Percentiles rank a stretch among this genome's conserved stretches.
These are phyloP conservation scores for Tupaia tana DNA, from an alignment of 2,113 vertebrate genomes.

Conservation along the genomic window DNA sequence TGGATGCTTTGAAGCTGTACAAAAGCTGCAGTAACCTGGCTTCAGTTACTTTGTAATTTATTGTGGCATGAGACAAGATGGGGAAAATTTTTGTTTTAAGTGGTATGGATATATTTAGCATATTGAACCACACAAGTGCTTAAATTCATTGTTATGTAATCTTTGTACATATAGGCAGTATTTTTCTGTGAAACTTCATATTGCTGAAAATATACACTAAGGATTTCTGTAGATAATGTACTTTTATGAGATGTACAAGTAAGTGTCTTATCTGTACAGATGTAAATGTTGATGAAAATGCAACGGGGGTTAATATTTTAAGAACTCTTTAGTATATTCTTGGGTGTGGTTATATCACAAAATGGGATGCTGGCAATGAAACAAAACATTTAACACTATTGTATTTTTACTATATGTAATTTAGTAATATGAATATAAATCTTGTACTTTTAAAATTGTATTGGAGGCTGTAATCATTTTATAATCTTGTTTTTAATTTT, in stretches of 20 bases:
- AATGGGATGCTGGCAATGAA: constrained; percentile 86
- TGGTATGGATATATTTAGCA: constrained; percentile 88
- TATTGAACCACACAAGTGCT: constrained; percentile 92
- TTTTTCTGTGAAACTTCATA: constrained; percentile 89
- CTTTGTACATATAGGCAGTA: constrained; percentile 97
- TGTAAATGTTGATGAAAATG: constrained; percentile 88
- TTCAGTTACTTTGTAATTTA: constrained; percentile 90
- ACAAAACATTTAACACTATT: constrained; percentile 88
- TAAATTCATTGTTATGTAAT: constrained; percentile 94
- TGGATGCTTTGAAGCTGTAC: constrained; percentile 82
- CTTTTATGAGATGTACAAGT: constrained; percentile 88
- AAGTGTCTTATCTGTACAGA: constrained; percentile 91
- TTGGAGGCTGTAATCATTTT: constrained; percentile 89
- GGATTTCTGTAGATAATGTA: constrained; percentile 92
- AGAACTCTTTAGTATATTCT: constrained; percentile 81
- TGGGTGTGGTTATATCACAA: constrained; percentile 83
- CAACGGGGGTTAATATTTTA: constrained; percentile 87
- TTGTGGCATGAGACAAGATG: constrained; percentile 90
- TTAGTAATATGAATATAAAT: constrained; percentile 89
- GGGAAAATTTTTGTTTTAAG: constrained; percentile 82
- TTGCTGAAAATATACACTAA: constrained; percentile 88
- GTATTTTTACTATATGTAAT: constrained; percentile 91
- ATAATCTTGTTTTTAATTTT: constrained; percentile 91
- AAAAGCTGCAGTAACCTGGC: constrained; percentile 77
- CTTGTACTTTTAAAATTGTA: constrained; percentile 89